These are phyloP conservation scores for Leptodactylus fuscus DNA, from an alignment of 2,113 vertebrate genomes.

Conservation along the genomic window DNA sequence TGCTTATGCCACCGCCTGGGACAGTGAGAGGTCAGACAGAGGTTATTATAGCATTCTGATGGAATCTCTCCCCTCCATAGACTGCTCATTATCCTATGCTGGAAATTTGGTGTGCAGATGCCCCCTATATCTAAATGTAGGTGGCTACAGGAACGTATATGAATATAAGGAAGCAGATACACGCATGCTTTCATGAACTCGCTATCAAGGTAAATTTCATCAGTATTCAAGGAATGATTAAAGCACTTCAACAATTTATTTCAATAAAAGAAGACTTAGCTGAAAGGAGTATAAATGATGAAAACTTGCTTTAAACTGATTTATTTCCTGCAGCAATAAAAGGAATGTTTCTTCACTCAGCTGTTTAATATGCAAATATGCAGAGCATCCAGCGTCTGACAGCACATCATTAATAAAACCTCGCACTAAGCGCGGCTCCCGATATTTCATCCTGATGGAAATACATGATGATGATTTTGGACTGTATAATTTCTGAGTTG, in stretches of 20 bases:
- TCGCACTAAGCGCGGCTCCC: slow-evolving; percentile 89
- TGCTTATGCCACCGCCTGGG: slow-evolving; percentile 1
- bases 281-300: slow-evolving; percentile 91
- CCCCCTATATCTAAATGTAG: neutral
- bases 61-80: slow-evolving; percentile 6
- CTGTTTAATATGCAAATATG: slow-evolving; percentile 99
- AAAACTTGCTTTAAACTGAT: slow-evolving; percentile 98
- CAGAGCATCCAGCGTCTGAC: slow-evolving; percentile 98
- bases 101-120: neutral
- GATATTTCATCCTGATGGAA: slow-evolving; percentile 99
- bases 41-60: slow-evolving; percentile 23
- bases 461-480: slow-evolving; percentile 99
- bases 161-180: slow-evolving; percentile 64
- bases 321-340: slow-evolving; percentile 98
- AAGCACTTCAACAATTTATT: slow-evolving; percentile 92
- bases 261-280: slow-evolving; percentile 95
- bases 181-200: slow-evolving; percentile 78
- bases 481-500: slow-evolving; percentile 90
- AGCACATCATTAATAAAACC: slow-evolving; percentile 98
- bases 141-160: neutral
- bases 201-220: slow-evolving; percentile 87
- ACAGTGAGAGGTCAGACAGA: slow-evolving; percentile 33
- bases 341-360: slow-evolving; percentile 89
- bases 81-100: neutral
- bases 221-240: slow-evolving; percentile 89